These are phyloP conservation scores for Noctua comes DNA, from an alignment of 2,888 invertebrate species.

Conservation along the genomic window DNA sequence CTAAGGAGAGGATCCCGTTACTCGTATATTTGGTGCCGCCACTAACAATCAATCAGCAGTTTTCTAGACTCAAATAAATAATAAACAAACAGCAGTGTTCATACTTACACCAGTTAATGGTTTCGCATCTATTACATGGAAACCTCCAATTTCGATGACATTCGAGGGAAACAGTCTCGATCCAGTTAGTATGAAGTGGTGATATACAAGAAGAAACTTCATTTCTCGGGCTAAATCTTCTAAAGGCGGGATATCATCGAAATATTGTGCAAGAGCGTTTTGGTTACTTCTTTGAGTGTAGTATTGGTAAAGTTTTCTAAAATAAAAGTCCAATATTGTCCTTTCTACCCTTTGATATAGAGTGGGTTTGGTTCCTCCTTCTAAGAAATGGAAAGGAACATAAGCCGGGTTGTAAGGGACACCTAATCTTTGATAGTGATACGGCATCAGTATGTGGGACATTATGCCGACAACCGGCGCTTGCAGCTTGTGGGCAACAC, in stretches of 20 bases:
- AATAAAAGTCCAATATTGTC: constrained; percentile 77
- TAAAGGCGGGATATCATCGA: constrained; percentile 89
- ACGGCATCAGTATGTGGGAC: constrained; percentile 91
- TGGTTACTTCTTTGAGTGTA: constrained; percentile 78
- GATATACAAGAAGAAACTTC: constrained; percentile 91
- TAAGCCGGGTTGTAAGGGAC: constrained; percentile 91
- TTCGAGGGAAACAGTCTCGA: constrained; percentile 89
- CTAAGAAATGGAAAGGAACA: constrained; percentile 88
- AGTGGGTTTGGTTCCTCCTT: constrained; percentile 83
- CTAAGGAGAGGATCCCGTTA: not conserved
- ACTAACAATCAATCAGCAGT: not conserved
- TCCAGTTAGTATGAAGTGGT: constrained; percentile 91
- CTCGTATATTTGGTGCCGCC: not conserved
- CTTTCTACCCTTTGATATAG: constrained; percentile 82
- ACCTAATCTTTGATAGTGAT: constrained; percentile 90
- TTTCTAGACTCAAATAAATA: not conserved
- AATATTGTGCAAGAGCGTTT: constrained; percentile 79
- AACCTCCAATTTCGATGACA: constrained; percentile 92
- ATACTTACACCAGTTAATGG: constrained; percentile 85
- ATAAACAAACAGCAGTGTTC: not conserved
- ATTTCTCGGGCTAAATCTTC: constrained; percentile 89
- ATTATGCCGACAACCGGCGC: constrained; percentile 91
- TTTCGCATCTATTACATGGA: constrained; percentile 86
- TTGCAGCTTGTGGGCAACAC: constrained; percentile 91
- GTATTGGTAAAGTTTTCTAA: constrained; percentile 74